Conservation (phyloP, 2,113 vertebrate species). For the Pelecanus crispus region DNA sequence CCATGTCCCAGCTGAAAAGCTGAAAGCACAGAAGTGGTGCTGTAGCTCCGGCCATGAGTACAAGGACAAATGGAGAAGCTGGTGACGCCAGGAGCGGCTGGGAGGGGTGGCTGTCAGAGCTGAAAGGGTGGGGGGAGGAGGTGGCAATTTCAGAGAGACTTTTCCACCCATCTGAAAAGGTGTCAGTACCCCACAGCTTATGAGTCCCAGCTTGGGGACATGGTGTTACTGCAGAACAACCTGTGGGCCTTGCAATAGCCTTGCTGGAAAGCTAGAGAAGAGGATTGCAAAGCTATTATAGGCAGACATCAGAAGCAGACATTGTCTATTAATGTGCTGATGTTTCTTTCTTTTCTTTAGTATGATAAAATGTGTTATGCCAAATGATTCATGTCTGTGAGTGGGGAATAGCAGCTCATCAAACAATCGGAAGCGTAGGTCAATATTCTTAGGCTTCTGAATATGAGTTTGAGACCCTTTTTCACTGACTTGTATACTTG, state of each 20-base stretch:
- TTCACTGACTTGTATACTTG: background rate
- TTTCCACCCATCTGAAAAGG: background rate
- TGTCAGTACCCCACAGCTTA: background rate
- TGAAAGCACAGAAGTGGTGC: background rate
- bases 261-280: background rate
- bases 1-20: fast-evolving
- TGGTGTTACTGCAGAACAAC: background rate
- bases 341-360: background rate
- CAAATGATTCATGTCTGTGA: fast-evolving
- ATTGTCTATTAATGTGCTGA: background rate
- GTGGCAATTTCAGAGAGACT: background rate
- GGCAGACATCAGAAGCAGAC: background rate
- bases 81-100: background rate
- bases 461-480: background rate
- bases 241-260: background rate
- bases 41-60: background rate
- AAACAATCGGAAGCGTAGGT: background rate
- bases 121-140: background rate
- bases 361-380: background rate
- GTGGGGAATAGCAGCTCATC: background rate
- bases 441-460: background rate
- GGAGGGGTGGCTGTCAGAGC: background rate
- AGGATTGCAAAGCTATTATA: background rate
- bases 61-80: background rate
- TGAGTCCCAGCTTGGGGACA: background rate